Evolutionary conservation across 2,888 invertebrate genomes (phyloP), one percentile per base, ranked within the genome.

Genomic region (Zele albiditarsus): DNA sequence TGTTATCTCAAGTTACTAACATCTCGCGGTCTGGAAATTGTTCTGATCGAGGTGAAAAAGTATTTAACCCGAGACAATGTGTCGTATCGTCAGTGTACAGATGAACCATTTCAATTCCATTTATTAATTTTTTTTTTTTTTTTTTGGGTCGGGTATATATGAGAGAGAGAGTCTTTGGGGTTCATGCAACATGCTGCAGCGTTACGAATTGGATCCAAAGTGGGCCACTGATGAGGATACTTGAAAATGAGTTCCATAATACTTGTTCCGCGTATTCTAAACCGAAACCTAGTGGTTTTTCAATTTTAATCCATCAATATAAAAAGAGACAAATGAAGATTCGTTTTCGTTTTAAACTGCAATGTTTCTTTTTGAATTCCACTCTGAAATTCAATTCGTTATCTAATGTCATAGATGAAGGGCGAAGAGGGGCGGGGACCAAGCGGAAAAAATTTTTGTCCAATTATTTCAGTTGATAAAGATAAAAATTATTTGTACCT

Each of bases 181-280:
- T 74, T 77, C 82, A 82, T 82, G 83, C 82, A 80, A 80, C 81
- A 82, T 83, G 83, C 82, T 79, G 68, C 74, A 73, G 78, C 70
- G 73, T 80, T 80, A 79, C 73, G 68, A 62, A 58, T 72, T 70
- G 66, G 63, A 75, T 73, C 69, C 71, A 53, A 74, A 76, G 77
- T 79, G 67, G 76, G 78, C 78, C 73, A 74, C 78, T 71, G 75
- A 53, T 53, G 20, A 49, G n/a, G 65, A 49, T 53, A 75, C 71
- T 28, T 27, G 31, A 28, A 58, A 46, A 46, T 31, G 49, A 27
- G 62, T 53, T 53, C 49, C 57, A 28, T 38, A 58, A 57, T 31
- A 38, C 20, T 57, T 53, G 16, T 57, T 23, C 20, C 42, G 2
- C 5, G 5, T 5, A 53, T 23, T 53, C 1, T 2, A 53, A 23